Conservation (phyloP, 2,797 vertebrate genomes). For the Peromyscus eremicus region DNA sequence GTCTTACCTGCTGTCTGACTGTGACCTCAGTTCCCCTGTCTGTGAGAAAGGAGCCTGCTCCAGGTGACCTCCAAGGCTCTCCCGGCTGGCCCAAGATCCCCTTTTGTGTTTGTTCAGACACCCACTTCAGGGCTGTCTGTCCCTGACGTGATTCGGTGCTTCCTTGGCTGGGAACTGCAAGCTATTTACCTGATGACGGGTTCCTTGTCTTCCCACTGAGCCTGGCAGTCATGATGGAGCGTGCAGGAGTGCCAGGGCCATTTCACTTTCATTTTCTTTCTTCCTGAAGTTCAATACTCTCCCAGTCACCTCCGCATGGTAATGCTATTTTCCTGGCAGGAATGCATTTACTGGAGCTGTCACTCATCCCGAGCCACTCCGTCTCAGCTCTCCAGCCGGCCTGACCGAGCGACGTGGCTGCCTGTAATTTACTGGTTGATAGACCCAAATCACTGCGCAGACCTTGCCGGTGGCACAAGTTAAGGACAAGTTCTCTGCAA, state of each 20-base stretch:
- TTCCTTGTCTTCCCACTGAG: not conserved
- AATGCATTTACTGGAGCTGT: constrained; percentile 71
- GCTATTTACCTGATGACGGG: not conserved
- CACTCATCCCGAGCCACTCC: constrained; percentile 50
- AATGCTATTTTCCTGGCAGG: constrained; percentile 78
- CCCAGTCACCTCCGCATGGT: constrained; percentile 40
- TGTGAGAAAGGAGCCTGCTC: not conserved
- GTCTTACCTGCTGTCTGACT: not conserved
- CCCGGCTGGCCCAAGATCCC: not conserved
- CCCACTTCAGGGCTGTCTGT: fast-evolving
- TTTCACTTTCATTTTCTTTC: constrained; percentile 82
- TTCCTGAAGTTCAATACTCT: constrained; percentile 75
- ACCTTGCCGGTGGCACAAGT: constrained; percentile 67
- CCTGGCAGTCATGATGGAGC: constrained; percentile 33
- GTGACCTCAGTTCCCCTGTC: constrained; percentile 18
- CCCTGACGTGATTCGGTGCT: fast-evolving
- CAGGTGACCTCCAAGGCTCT: not conserved
- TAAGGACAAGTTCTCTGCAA: constrained; percentile 64
- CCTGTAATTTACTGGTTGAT: constrained; percentile 70
- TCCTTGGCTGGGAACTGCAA: not conserved
- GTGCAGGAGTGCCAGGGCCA: not conserved
- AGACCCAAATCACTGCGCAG: constrained; percentile 28
- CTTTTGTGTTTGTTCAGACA: fast-evolving
- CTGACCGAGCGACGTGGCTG: not conserved
- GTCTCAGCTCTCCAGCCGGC: not conserved